Evolutionary conservation across 2,888 invertebrate species (phyloP).

Genomic region (Drosophila tripunctata): DNA sequence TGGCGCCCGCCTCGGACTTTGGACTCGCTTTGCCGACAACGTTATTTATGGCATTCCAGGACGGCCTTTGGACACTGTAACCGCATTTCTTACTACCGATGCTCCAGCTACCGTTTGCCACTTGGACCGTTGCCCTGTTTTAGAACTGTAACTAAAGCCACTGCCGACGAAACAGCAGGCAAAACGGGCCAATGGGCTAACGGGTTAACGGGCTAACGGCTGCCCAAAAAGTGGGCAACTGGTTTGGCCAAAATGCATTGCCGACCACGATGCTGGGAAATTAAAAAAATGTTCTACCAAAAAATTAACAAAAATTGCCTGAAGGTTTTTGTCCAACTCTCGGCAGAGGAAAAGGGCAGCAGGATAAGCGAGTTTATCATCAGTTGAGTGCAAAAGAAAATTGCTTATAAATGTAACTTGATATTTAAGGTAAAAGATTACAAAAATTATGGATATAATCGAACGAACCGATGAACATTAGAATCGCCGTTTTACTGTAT

Average conservation of each 20-base stretch:
- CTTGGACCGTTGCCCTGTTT: constrained; percentile 73
- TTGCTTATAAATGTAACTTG: constrained; percentile 52
- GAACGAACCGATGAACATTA: neutral
- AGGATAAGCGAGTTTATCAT: constrained; percentile 44
- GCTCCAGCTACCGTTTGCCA: constrained; percentile 30
- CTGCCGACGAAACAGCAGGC: constrained; percentile 18
- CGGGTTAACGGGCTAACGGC: constrained; percentile 7
- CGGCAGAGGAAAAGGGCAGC: neutral
- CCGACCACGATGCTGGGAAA: constrained; percentile 54
- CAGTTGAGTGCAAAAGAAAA: constrained; percentile 46
- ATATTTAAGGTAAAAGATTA: constrained; percentile 46
- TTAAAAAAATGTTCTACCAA: constrained; percentile 62
- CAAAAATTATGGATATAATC: neutral
- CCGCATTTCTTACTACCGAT: constrained; percentile 74
- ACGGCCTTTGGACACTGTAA: constrained; percentile 81
- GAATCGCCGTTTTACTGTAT: no score
- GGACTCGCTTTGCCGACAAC: constrained; percentile 69
- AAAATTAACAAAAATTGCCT: constrained; percentile 70
- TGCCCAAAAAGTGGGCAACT: constrained; percentile 38
- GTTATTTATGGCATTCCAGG: constrained; percentile 80
- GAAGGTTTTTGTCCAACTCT: constrained; percentile 37
- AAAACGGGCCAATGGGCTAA: constrained; percentile 30
- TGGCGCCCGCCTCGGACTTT: constrained; percentile 44
- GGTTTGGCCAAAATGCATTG: constrained; percentile 53
- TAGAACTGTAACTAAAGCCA: constrained; percentile 52